These are phyloP conservation scores for Timema cristinae DNA, from an alignment of 2,888 invertebrate genomes.

Conservation along the genomic window DNA sequence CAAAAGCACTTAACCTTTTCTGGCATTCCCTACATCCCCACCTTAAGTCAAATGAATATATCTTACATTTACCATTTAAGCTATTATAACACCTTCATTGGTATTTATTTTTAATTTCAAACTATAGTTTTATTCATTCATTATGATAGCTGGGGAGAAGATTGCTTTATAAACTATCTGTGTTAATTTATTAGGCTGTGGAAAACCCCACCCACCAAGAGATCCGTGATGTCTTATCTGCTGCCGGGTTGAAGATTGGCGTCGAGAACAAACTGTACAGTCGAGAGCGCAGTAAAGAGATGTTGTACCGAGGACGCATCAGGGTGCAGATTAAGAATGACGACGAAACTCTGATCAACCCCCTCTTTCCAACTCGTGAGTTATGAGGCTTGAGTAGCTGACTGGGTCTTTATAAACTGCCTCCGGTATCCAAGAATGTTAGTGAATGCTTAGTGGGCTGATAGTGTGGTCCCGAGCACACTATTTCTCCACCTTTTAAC, in stretches of 20 bases:
- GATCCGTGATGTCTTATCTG: conserved; percentile 85
- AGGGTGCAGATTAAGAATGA: conserved; percentile 90
- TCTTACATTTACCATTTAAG: too few species aligned
- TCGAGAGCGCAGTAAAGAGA: conserved; percentile 87
- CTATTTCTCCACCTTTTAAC: too few species aligned
- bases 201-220: conserved; percentile 95
- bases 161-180: not conserved
- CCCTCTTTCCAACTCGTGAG: conserved; percentile 63
- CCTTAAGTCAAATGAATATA: too few species aligned
- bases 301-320: conserved; percentile 78
- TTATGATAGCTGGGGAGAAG: not conserved
- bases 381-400: conserved; percentile 18
- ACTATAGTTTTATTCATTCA: not conserved
- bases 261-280: conserved; percentile 92
- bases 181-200: conserved; percentile 58
- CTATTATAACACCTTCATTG: too few species aligned
- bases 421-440: too few species aligned
- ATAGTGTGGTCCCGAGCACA: too few species aligned
- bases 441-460: too few species aligned
- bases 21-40: too few species aligned
- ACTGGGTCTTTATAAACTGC: too few species aligned
- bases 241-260: conserved; percentile 77
- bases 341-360: conserved; percentile 71
- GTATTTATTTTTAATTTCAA: too few species aligned
- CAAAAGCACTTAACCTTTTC: too few species aligned